Base-by-base conservation (phyloP, 2,888 invertebrate species). In the Sinodicranocentrus sp. region DNA sequence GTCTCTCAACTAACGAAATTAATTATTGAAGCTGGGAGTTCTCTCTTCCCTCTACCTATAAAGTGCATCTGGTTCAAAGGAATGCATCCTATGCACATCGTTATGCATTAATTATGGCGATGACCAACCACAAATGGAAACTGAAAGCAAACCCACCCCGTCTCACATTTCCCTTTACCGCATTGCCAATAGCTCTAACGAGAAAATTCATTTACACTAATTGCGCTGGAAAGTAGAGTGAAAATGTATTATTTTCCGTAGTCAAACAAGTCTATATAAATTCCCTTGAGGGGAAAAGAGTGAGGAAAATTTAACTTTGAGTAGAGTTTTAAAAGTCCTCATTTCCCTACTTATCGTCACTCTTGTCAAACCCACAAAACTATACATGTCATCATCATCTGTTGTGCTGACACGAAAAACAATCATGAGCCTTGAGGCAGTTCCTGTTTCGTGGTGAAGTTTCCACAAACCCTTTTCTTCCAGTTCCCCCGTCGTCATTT, bases 31-130 rank as follows among this genome's bases (percentile, higher is more conserved):
- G 28, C 13, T 48, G 6, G 2, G 44, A 44, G 44, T 44, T 13
- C 44, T 44, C 44, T 44, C 19, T 19, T 52, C 52, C 52, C 33
- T 21, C 1, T 25, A 52, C 25, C 10, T 63, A 77, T 77, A 77
- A 77, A 77, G 21, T 68, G 68, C 77, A 77, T 77, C 67, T 59
- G 77, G 19, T 76, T 13, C 25, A 15, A 61, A 8, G 21, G 63
- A 63, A 28, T 63, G 67, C 44, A 44, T 5, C 21, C 6, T 3
- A 5, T 19, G n/a, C 19, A 13, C 63, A 63, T 68, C 43, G n/a
- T 23, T 33, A 17, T 77, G 65, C 76, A 68, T 68, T 77, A 77
- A 77, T 77, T 77, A 77, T 68, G 77, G 54, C 77, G 54, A 57
- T 77, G 77, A 68, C 77, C 77, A 76, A 77, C 77, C 33, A 33